These are phyloP conservation scores for Diplodus puntazzo DNA, from an alignment of 2,797 vertebrate species.

Conservation along the genomic window DNA sequence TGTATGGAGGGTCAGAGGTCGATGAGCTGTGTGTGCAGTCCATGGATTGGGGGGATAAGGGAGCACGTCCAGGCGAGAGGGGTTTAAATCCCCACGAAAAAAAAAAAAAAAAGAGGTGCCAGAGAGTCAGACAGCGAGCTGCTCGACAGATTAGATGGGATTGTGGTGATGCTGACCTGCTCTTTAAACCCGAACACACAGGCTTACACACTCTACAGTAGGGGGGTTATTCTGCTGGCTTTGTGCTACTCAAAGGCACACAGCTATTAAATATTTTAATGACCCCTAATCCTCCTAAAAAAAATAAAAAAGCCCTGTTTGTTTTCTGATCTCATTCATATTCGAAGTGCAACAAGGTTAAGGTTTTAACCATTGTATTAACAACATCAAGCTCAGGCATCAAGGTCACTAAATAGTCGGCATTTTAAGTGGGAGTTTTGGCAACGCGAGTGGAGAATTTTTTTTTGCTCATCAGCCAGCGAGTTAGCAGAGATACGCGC, in stretches of 20 bases:
- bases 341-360: slow-evolving; percentile 23
- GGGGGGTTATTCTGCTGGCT: slow-evolving; percentile 13
- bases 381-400: slow-evolving; percentile 32
- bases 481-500: neutral
- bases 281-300: slow-evolving; percentile 29
- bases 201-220: slow-evolving; percentile 6
- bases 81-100: slow-evolving; percentile 54
- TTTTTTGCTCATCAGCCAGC: slow-evolving; percentile 16
- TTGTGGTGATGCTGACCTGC: slow-evolving; percentile 59
- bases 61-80: slow-evolving; percentile 39
- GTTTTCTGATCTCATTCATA: slow-evolving; percentile 27
- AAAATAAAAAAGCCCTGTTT: slow-evolving; percentile 17
- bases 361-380: slow-evolving; percentile 36
- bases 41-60: slow-evolving; percentile 43
- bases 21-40: slow-evolving; percentile 24
- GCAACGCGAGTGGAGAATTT: slow-evolving; percentile 21
- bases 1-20: slow-evolving; percentile 62
- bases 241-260: slow-evolving; percentile 17
- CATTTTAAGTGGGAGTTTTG: slow-evolving; percentile 37
- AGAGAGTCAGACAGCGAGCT: slow-evolving; percentile 34
- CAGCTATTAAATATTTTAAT: slow-evolving; percentile 45
- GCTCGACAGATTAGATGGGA: slow-evolving; percentile 57
- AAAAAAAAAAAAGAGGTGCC: slow-evolving; percentile 9
- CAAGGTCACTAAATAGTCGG: slow-evolving; percentile 32
- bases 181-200: slow-evolving; percentile 43